A percentile compares a stretch with the other conserved stretches of the same genome.
Evolutionary conservation across 2,888 invertebrate genomes (phyloP).

Genomic region (Machimus atricapillus): DNA sequence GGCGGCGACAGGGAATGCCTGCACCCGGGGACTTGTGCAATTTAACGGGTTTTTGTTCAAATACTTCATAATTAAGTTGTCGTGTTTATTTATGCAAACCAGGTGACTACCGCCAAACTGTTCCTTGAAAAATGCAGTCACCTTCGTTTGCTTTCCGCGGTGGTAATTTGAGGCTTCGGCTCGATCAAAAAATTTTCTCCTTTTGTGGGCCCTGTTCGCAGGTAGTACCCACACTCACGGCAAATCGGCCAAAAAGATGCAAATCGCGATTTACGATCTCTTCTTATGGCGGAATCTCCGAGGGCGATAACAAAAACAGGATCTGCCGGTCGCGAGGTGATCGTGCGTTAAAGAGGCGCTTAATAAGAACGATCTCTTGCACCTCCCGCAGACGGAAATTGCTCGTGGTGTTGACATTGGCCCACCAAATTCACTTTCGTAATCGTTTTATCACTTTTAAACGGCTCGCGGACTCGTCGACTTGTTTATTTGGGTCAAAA

Average conservation of each 20-base stretch:
- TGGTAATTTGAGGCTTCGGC: not conserved
- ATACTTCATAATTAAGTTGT: conserved; percentile 41
- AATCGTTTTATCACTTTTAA: not conserved
- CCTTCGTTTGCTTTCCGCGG: not conserved
- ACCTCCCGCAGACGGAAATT: not conserved
- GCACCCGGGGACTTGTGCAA: conserved; percentile 12
- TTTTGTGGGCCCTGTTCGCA: not conserved
- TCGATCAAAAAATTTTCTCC: not conserved
- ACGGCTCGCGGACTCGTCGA: not conserved
- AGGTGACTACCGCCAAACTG: conserved; percentile 25
- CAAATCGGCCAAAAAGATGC: not conserved
- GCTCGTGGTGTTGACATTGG: not conserved
- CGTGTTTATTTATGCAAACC: conserved; percentile 39
- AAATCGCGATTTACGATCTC: not conserved
- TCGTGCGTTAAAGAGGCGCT: conserved; percentile 30
- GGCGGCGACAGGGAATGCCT: not conserved
- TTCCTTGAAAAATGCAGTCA: conserved; percentile 10
- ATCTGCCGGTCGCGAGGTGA: not conserved
- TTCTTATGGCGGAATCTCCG: not conserved
- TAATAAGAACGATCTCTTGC: conserved; percentile 8
- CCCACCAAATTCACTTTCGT: conserved; percentile 21
- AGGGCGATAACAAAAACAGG: not conserved
- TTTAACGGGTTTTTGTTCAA: conserved; percentile 29
- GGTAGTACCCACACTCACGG: not conserved
- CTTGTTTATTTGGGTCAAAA: not conserved